phyloP scores from a whole-genome alignment of 2,888 invertebrate species.

The Mylabris sibirica region DNA sequence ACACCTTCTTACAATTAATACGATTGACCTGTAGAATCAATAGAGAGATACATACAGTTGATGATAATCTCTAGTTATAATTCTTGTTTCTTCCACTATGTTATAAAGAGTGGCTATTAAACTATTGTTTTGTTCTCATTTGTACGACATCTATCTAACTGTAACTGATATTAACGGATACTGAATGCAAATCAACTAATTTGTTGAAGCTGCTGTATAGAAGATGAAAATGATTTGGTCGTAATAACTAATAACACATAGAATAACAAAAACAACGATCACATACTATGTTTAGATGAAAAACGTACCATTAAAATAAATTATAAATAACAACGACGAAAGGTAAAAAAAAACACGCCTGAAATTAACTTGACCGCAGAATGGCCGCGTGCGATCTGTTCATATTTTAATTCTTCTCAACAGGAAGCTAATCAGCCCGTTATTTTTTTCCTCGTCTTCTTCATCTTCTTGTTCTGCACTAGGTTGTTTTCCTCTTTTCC shows the following conservation, averaged over 20 bases:
- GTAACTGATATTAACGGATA: constrained; percentile 13
- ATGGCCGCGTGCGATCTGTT: constrained; percentile 8
- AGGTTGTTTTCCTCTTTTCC: constrained; percentile 21
- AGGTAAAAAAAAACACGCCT: neutral
- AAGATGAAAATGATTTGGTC: neutral
- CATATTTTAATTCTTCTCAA: neutral
- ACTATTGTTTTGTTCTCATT: constrained; percentile 12
- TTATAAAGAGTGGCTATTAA: neutral
- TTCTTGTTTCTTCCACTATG: neutral
- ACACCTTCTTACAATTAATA: neutral
- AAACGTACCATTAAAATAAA: neutral
- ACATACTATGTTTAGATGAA: neutral
- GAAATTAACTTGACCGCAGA: neutral
- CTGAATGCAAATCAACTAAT: constrained; percentile 5
- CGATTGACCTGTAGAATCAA: neutral
- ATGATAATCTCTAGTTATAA: neutral
- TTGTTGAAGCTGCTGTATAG: neutral
- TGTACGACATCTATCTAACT: constrained; percentile 5
- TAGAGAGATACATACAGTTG: neutral
- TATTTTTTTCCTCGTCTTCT: neutral
- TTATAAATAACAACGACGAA: neutral
- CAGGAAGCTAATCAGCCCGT: neutral
- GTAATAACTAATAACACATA: neutral
- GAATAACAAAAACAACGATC: neutral
- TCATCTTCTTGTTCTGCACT: neutral